A percentile compares a stretch with the other conserved stretches of the same genome.
Evolutionary conservation across 2,888 invertebrate genomes (phyloP).

Genomic region (Oscheius sp.): DNA sequence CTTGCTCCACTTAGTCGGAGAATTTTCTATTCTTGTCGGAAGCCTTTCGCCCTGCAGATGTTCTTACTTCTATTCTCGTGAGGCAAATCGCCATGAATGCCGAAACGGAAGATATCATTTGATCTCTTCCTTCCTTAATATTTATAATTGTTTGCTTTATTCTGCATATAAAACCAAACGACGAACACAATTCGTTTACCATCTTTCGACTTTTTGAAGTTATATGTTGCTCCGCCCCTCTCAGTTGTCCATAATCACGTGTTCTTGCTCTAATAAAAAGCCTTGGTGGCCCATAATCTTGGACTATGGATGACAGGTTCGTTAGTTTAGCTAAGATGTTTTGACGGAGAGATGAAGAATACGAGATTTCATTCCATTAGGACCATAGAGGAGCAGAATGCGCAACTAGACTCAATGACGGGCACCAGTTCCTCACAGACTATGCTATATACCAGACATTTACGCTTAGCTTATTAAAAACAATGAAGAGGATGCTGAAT

Average conservation of each 20-base stretch:
- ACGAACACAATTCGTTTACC: background rate
- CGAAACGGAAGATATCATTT: too few relatives aligned
- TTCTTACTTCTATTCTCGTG: too few relatives aligned
- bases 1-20: too few relatives aligned
- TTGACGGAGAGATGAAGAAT: constrained; percentile 4
- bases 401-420: constrained; percentile 15
- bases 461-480: background rate
- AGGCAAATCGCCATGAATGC: too few relatives aligned
- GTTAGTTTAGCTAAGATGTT: background rate
- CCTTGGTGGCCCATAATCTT: constrained; percentile 4
- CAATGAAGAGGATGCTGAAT: background rate
- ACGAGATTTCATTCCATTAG: constrained; percentile 14
- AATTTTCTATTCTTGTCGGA: background rate
- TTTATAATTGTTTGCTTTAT: constrained; percentile 19
- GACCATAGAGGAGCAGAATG: constrained; percentile 13
- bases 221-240: constrained; percentile 25
- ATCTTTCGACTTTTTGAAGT: constrained; percentile 1
- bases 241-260: constrained; percentile 12
- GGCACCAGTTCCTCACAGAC: too few relatives aligned
- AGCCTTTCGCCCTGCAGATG: background rate
- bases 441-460: too few relatives aligned
- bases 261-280: constrained; percentile 23
- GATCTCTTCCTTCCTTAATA: background rate
- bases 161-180: constrained; percentile 9
- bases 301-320: constrained; percentile 14